A percentile compares a stretch with the other conserved stretches of the same genome.
Evolutionary conservation across 2,797 vertebrate species (phyloP).

Genomic region (Poeciliopsis gracilis): DNA sequence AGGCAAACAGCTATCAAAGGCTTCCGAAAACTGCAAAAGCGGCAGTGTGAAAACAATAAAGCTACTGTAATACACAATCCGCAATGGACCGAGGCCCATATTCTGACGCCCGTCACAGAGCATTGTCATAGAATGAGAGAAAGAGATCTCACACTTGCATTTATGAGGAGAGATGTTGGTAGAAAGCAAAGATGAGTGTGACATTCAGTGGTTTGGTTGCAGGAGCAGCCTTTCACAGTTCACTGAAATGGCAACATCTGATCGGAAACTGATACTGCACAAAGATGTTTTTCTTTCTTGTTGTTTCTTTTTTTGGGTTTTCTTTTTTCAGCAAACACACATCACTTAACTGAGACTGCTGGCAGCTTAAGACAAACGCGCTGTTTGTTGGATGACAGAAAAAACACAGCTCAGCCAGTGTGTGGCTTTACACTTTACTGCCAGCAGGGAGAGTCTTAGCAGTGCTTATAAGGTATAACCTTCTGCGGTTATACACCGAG

Average conservation of each 20-base stretch:
- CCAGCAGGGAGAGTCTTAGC: conserved; percentile 71
- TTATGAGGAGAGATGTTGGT: conserved; percentile 12
- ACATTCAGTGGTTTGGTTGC: conserved; percentile 28
- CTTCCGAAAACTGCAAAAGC: not conserved
- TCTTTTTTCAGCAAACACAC: conserved; percentile 22
- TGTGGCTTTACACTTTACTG: conserved; percentile 54
- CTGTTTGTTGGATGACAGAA: conserved; percentile 22
- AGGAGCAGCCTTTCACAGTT: conserved; percentile 55
- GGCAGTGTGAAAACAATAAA: not conserved
- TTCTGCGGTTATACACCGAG: conserved; percentile 3
- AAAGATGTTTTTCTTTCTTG: not conserved
- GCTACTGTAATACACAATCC: not conserved
- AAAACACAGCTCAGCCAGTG: conserved; percentile 25
- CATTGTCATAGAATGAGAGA: not conserved
- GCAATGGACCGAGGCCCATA: not conserved
- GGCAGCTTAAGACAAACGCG: conserved; percentile 29
- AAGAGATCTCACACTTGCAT: conserved; percentile 23
- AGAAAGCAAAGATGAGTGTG: conserved; percentile 27
- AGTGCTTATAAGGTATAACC: conserved; percentile 6
- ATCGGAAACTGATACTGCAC: conserved; percentile 49
- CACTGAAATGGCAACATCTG: conserved; percentile 65
- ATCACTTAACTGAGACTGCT: conserved; percentile 21
- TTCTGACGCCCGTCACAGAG: not conserved
- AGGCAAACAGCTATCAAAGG: conserved; percentile 12
- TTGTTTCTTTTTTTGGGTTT: too few species aligned